A percentile compares a stretch with the other conserved stretches of the same genome.
phyloP scores from a whole-genome alignment of 2,797 vertebrate genomes.

The Sciurus carolinensis region DNA sequence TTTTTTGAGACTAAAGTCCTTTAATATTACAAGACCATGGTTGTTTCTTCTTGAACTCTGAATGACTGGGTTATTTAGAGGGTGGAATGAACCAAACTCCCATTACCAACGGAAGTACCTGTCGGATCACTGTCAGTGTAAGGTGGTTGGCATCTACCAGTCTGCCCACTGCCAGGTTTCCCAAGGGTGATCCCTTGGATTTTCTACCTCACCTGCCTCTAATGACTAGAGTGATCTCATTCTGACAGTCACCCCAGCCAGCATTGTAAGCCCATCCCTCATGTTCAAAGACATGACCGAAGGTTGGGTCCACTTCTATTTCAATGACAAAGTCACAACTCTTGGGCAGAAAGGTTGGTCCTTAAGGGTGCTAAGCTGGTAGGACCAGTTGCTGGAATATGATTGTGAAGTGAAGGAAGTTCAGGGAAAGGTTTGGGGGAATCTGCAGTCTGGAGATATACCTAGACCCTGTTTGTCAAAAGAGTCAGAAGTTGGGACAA shows the following conservation, averaged over 20 bases:
- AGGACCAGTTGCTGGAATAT: background rate
- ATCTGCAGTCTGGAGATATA: too few relatives aligned
- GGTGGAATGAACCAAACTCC: background rate
- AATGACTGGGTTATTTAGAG: background rate
- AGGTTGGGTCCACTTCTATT: background rate
- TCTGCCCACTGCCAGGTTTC: accelerated
- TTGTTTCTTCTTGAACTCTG: background rate
- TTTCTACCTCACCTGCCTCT: background rate
- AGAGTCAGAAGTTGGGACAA: too few relatives aligned
- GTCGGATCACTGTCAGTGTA: background rate
- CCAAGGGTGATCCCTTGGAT: background rate
- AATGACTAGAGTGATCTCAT: background rate
- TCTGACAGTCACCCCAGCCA: background rate
- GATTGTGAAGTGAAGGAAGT: too few relatives aligned
- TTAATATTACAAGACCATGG: background rate
- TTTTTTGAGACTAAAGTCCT: background rate
- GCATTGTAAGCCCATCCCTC: background rate
- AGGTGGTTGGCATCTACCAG: background rate
- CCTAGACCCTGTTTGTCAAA: too few relatives aligned
- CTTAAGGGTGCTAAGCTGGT: background rate
- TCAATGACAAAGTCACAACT: background rate
- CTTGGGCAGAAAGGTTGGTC: background rate
- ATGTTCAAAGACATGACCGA: background rate
- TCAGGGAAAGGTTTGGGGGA: too few relatives aligned
- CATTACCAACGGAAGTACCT: background rate